Base-by-base conservation (phyloP, 2,113 vertebrate genomes). In the Ameiurus melas region DNA sequence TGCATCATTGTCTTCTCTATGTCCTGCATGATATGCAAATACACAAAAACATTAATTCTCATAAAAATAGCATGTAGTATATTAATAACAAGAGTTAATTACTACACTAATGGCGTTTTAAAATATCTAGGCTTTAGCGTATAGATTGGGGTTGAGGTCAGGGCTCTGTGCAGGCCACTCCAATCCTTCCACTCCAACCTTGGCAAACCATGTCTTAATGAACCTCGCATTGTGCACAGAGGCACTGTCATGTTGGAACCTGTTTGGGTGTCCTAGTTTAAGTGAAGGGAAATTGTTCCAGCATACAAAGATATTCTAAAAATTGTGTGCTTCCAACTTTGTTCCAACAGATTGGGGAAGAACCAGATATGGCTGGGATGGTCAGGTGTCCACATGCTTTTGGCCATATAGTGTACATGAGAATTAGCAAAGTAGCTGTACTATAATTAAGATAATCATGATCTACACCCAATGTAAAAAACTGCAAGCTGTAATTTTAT, bases 1-100 rank as follows among this genome's bases (percentile, higher is more conserved):
- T n/a, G n/a, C n/a, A n/a, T n/a, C 98, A 99, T 99, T 30, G 98
- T 99, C 94, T 99, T 99, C 94, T 99, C 98, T 17, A 99, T 99
- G 94, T 99, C 98, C 98, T 99, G 93, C 0, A 91, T 86, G 90
- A 39, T 78, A 30, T 4, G 88, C 58, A 89, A n/a, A 64, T 79
- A 27, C 33, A 77, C 55, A 87, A 57, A 87, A 36, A 53, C 70
- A 85, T 71, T 84, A 0, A 36, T 64, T 84, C 7, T 75, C 33
- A 80, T 39, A 27, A 81, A 77, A 77, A 77, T 3, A 33, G 19
- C 10, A 55, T 53, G 27, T n/a, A 55, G 36, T 78, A 88, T 57
- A 14, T 78, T 47, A n/a, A 78, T 47, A 58, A 68, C 30, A 3
- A 71, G 16, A 36, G 84, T 20, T 77, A 16, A 39, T 85, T 57